phyloP scores from a whole-genome alignment of 2,797 vertebrate genomes.

The Karalla daura region DNA sequence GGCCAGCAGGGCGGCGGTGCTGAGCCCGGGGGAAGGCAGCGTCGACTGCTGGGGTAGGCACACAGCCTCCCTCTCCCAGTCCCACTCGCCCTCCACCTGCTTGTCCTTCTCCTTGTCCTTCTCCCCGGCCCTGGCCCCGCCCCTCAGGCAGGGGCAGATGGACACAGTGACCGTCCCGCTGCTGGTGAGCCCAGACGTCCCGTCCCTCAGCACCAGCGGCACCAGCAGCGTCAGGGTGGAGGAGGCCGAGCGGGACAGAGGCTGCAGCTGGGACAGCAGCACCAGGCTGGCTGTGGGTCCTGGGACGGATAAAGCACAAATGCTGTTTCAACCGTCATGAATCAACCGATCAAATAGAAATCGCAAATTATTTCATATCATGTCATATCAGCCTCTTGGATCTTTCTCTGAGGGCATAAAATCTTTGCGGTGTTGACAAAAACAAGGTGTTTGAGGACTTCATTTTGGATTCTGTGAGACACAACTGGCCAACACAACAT shows the following conservation, averaged over 20 bases:
- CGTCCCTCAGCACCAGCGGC: conserved; percentile 89
- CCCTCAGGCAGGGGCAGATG: conserved; percentile 89
- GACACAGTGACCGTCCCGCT: conserved; percentile 91
- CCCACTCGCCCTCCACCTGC: conserved; percentile 74
- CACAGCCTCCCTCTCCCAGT: conserved; percentile 83
- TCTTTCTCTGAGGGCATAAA: too few species aligned
- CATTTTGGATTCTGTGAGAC: too few species aligned
- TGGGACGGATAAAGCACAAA: conserved; percentile 56
- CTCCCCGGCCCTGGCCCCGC: conserved; percentile 85
- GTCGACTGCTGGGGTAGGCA: conserved; percentile 85
- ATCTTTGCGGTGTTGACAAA: too few species aligned
- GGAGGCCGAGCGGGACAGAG: conserved; percentile 80
- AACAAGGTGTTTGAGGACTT: too few species aligned
- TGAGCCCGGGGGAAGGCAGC: conserved; percentile 88
- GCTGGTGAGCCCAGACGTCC: conserved; percentile 88
- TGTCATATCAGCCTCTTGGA: too few species aligned
- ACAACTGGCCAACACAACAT: not conserved
- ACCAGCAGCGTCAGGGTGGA: conserved; percentile 87
- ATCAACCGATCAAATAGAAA: too few species aligned
- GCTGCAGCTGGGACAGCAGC: conserved; percentile 83
- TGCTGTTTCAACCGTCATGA: too few species aligned
- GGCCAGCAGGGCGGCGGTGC: conserved; percentile 91
- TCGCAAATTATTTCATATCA: too few species aligned
- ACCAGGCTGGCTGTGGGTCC: conserved; percentile 91
- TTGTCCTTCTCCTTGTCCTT: conserved; percentile 81